Conservation (phyloP, 2,888 invertebrate genomes). For the Agrochola circellaris region DNA sequence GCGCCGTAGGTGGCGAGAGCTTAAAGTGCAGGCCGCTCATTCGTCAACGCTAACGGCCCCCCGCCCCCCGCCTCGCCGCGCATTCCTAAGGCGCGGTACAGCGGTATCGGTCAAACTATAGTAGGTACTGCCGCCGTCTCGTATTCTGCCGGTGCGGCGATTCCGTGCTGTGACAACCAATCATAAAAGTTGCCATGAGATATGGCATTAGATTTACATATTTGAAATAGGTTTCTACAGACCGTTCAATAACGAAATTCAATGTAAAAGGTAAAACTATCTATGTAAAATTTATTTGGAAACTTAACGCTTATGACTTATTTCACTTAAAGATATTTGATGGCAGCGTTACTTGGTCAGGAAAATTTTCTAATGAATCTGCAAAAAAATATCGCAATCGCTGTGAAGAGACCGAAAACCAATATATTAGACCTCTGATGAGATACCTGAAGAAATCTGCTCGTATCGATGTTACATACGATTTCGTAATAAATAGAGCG, state of each 20-base stretch:
- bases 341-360: constrained; percentile 77
- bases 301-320: constrained; percentile 70
- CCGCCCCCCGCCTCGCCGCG: too few species aligned
- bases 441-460: constrained; percentile 64
- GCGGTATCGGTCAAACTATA: too few species aligned
- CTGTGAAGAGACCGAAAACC: constrained; percentile 72
- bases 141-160: not conserved
- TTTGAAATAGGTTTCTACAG: not conserved
- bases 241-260: constrained; percentile 67
- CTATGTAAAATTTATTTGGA: constrained; percentile 75
- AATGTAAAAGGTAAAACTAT: constrained; percentile 66
- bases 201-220: not conserved
- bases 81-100: too few species aligned
- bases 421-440: constrained; percentile 75
- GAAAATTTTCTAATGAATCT: constrained; percentile 74
- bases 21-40: too few species aligned
- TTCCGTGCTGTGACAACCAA: not conserved
- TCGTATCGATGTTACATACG: constrained; percentile 67
- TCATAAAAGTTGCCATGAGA: not conserved
- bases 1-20: too few species aligned
- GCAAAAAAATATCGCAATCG: constrained; percentile 71
- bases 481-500: constrained; percentile 63
- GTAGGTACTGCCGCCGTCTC: not conserved
- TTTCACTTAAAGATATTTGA: constrained; percentile 79
- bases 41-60: too few species aligned